A percentile compares a stretch with the other conserved stretches of the same genome.
Evolutionary conservation across 2,113 vertebrate species (phyloP).

Genomic region (Salminus brasiliensis): DNA sequence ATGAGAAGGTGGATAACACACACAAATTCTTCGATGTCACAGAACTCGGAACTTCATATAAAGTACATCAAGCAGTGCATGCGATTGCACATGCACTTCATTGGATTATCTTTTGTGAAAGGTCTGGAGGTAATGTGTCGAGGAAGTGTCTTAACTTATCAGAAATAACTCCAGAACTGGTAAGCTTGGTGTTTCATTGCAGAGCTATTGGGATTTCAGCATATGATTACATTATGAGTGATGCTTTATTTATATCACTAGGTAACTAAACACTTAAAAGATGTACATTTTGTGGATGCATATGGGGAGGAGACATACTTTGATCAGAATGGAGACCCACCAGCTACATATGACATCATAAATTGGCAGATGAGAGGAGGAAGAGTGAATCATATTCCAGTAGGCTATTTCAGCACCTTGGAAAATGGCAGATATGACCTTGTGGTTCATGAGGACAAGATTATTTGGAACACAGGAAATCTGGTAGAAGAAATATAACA

Average conservation of each 20-base stretch:
- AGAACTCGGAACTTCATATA: slow-evolving; percentile 73
- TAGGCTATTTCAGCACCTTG: slow-evolving; percentile 69
- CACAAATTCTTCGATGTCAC: slow-evolving; percentile 73
- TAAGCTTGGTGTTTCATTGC: slow-evolving; percentile 45
- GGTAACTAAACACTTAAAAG: slow-evolving; percentile 68
- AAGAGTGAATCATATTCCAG: slow-evolving; percentile 70
- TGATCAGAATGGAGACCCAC: slow-evolving; percentile 73
- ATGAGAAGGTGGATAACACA: slow-evolving; percentile 66
- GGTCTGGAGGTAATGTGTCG: slow-evolving; percentile 5
- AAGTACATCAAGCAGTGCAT: slow-evolving; percentile 78
- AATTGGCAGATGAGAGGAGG: slow-evolving; percentile 77
- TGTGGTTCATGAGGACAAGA: slow-evolving; percentile 64
- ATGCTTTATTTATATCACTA: slow-evolving; percentile 34
- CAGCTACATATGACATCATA: slow-evolving; percentile 75
- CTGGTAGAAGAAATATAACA: slow-evolving; percentile 45
- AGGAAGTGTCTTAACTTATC: slow-evolving; percentile 66
- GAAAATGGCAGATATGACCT: slow-evolving; percentile 61
- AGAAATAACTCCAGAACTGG: slow-evolving; percentile 67
- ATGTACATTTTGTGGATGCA: slow-evolving; percentile 67
- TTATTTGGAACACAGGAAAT: slow-evolving; percentile 70
- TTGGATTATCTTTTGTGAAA: slow-evolving; percentile 68
- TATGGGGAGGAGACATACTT: slow-evolving; percentile 73
- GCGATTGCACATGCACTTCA: slow-evolving; percentile 76
- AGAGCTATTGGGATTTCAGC: too few species aligned
- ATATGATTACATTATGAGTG: background rate